phyloP scores from a whole-genome alignment of 2,888 invertebrate genomes.

The Synanthedon vespiformis region DNA sequence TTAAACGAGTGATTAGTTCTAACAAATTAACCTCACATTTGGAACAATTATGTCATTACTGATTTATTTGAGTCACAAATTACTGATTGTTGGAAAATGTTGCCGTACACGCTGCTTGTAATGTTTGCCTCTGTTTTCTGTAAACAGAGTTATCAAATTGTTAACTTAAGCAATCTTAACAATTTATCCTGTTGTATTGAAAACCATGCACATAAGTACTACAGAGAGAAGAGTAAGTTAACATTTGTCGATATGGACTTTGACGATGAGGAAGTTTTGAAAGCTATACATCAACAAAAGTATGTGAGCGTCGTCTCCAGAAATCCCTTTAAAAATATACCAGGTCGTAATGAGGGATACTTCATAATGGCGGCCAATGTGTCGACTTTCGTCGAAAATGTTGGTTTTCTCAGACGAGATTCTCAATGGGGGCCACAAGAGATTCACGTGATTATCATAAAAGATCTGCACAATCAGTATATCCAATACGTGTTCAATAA shows the following conservation, averaged over 20 bases:
- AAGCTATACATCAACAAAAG: slow-evolving; percentile 4
- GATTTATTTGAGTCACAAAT: no score
- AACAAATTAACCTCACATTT: no score
- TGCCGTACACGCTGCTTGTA: no score
- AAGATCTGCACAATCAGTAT: slow-evolving; percentile 7
- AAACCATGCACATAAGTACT: not conserved
- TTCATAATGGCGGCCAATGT: not conserved
- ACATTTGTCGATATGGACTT: slow-evolving; percentile 8
- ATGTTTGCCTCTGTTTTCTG: no score
- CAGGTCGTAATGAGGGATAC: slow-evolving; percentile 1
- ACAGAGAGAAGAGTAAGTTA: slow-evolving; percentile 1
- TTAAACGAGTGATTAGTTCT: no score
- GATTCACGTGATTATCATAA: slow-evolving; percentile 24
- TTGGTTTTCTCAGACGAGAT: slow-evolving; percentile 8
- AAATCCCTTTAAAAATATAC: slow-evolving; percentile 1
- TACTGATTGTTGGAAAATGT: no score
- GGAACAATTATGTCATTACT: no score
- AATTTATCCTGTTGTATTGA: no score
- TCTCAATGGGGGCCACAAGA: slow-evolving; percentile 29
- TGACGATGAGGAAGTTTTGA: slow-evolving; percentile 7
- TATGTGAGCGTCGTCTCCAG: slow-evolving; percentile 4
- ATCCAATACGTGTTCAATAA: slow-evolving; percentile 25
- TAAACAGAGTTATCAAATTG: no score
- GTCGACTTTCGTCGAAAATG: not conserved
- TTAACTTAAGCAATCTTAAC: no score